Base-by-base conservation (phyloP, 2,888 invertebrate genomes). In the Tetragnatha montana region DNA sequence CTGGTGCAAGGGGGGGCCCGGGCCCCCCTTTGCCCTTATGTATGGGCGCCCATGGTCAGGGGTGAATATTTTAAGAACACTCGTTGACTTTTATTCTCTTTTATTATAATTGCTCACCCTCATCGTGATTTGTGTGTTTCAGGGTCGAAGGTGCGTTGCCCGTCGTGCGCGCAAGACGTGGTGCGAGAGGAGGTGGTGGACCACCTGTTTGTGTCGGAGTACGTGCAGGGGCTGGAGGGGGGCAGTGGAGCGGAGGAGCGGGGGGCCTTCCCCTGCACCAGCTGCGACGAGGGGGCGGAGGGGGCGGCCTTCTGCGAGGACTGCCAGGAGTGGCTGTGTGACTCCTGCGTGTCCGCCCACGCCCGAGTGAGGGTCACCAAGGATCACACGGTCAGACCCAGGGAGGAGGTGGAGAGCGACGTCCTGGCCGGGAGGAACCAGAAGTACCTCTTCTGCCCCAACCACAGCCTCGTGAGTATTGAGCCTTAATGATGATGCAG, bases 321-420 rank as follows among this genome's bases (percentile, higher is more conserved):
- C 93, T 98, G 98, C 94, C 95, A 96, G 0, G 98, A 98, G 94
- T 97, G 96, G 94, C 96, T 98, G 92, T 98, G 98, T 94, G 96
- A 97, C 93, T 97, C 95, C 94, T 98, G 98, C 94, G 93, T 94
- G 60, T 95, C 96, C 94, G 98, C 98, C 80, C 98, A 98, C 94
- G 97, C 97, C 94, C 95, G 98, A 94, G 95, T 98, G 86, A 97
- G 98, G 94, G 97, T 98, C 92, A 98, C 98, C 78, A 98, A 98
- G 94, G 98, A 98, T 93, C 98, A 98, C 94, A 96, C 96, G 6
- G 97, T 98, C 92, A 97, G 97, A 94, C 95, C 96, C 80, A 96
- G 96, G 94, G 96, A 96, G 92, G 97, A 97, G 93, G 96, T 96
- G 86, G 94, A 95, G 91, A 95, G 95, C 79, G 96, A 96, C 93